These are phyloP conservation scores for Philhelius pedissequus DNA, from an alignment of 2,888 invertebrate species.

Conservation along the genomic window DNA sequence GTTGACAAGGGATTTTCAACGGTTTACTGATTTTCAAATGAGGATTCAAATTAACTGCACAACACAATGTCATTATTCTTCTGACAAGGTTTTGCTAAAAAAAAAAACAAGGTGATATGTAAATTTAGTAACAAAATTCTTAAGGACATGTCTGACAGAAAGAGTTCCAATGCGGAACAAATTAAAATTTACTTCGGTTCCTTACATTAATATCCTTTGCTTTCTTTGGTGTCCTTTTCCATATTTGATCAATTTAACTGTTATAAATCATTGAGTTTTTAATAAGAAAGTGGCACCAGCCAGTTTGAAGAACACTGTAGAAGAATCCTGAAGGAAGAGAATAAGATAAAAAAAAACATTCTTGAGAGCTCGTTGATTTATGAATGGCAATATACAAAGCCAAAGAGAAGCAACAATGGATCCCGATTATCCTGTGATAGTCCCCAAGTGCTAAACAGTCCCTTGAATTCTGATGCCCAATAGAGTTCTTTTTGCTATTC, in stretches of 20 bases:
- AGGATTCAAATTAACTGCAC: conserved; percentile 51
- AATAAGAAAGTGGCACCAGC: conserved; percentile 40
- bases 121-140: conserved; percentile 38
- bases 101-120: conserved; percentile 40
- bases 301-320: not conserved
- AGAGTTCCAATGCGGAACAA: conserved; percentile 66
- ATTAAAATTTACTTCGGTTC: conserved; percentile 51
- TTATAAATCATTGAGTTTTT: conserved; percentile 66
- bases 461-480: not conserved
- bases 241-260: conserved; percentile 30
- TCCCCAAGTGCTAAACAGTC: conserved; percentile 53
- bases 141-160: not conserved
- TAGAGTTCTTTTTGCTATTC: conserved; percentile 22
- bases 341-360: conserved; percentile 10
- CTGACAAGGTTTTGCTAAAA: not conserved
- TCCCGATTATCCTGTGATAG: conserved; percentile 57
- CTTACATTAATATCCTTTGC: conserved; percentile 37
- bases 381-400: conserved; percentile 47
- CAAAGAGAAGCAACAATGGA: conserved; percentile 40
- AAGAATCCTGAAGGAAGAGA: conserved; percentile 24
- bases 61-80: conserved; percentile 24
- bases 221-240: not conserved
- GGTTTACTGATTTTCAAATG: conserved; percentile 49
- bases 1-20: conserved; percentile 64
- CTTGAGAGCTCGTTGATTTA: conserved; percentile 59